Evolutionary conservation across 2,113 vertebrate genomes (phyloP).

Genomic region (Erpornis zantholeuca): DNA sequence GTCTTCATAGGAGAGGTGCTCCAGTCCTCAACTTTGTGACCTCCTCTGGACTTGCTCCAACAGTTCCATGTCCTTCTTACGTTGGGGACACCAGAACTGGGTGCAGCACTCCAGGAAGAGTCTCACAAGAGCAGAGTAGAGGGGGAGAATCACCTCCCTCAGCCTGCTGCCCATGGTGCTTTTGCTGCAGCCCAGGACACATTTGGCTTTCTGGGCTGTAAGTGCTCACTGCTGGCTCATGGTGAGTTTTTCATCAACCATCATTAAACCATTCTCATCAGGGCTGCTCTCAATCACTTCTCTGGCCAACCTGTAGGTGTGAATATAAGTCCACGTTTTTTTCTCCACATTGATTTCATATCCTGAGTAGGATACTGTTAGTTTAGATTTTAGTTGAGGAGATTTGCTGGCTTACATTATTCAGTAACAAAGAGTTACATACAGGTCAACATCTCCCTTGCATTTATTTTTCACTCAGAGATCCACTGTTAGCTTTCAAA

Average conservation of each 20-base stretch:
- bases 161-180: not conserved
- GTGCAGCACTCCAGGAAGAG: not conserved
- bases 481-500: not conserved
- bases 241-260: not conserved
- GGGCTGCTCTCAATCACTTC: not conserved
- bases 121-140: not conserved
- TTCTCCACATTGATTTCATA: not conserved
- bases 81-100: not conserved
- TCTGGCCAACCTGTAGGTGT: not conserved
- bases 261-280: accelerated
- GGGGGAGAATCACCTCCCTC: not conserved
- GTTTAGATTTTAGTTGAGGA: not conserved
- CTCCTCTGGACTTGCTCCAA: not conserved
- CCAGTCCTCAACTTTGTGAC: not conserved
- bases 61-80: not conserved
- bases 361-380: not conserved
- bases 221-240: not conserved
- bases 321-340: accelerated
- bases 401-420: not conserved
- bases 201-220: not conserved
- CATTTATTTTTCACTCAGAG: not conserved
- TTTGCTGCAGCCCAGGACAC: not conserved
- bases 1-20: not conserved
- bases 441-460: not conserved
- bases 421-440: not conserved